Evolutionary conservation across 2,113 vertebrate species (phyloP).

Genomic region (Bolborhynchus lineola): DNA sequence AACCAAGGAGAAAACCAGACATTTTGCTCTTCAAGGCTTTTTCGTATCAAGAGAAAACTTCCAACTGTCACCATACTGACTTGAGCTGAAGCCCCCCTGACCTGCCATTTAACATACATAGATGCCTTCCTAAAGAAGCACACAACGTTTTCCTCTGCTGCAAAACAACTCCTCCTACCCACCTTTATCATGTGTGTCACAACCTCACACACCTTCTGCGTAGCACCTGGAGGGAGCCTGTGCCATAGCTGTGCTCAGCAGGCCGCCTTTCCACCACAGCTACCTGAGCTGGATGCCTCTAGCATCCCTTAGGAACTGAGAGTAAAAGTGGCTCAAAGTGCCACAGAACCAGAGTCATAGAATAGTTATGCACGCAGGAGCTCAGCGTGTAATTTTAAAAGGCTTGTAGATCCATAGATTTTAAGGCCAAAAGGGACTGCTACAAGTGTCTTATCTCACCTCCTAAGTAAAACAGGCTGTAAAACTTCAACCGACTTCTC

Average conservation of each 20-base stretch:
- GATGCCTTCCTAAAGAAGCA: not conserved
- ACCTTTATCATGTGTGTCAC: not conserved
- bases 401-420: not conserved
- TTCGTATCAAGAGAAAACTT: not conserved
- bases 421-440: not conserved
- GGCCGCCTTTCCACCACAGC: not conserved
- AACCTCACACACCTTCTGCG: not conserved
- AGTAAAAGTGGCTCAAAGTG: not conserved
- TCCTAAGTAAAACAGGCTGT: not conserved
- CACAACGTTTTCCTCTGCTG: not conserved
- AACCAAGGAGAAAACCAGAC: not conserved
- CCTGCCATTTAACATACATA: not conserved
- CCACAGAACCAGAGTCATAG: not conserved
- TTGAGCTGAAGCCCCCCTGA: not conserved
- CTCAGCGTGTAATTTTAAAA: not conserved
- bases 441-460: not conserved
- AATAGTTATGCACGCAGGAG: not conserved
- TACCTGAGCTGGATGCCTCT: not conserved
- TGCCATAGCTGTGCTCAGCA: not conserved
- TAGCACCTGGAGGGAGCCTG: not conserved
- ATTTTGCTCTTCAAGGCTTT: rapidly evolving
- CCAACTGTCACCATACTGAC: rapidly evolving
- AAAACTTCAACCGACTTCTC: not conserved
- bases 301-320: not conserved
- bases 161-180: not conserved